Conservation (phyloP, 1,140 invertebrate genomes). For the Hyles euphorbiae region DNA sequence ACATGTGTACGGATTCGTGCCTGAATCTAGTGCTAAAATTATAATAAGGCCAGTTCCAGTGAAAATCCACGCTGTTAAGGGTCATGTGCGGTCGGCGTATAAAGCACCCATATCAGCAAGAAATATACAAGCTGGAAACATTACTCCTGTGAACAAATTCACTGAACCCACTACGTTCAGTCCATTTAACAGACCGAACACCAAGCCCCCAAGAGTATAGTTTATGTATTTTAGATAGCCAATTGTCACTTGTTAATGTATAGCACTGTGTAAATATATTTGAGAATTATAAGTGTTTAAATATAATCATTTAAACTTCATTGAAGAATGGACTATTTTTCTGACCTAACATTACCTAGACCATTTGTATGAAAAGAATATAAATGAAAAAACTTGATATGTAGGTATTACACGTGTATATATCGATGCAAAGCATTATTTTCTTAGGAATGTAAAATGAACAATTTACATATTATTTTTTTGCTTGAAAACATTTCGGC, state of each 20-base stretch:
- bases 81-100: conserved; percentile 28
- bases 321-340: background rate
- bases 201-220: conserved; percentile 49
- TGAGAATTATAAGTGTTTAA: conserved; percentile 1
- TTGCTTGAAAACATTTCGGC: too few species aligned
- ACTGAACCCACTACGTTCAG: conserved; percentile 50
- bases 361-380: too few species aligned
- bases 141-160: conserved; percentile 31
- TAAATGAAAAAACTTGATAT: too few species aligned
- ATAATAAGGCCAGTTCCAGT: conserved; percentile 45
- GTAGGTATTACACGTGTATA: too few species aligned
- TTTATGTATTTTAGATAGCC: conserved; percentile 11
- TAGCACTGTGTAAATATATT: conserved; percentile 37
- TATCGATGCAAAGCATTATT: too few species aligned
- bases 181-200: conserved; percentile 40
- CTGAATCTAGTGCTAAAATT: conserved; percentile 40
- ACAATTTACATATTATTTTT: too few species aligned
- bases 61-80: conserved; percentile 28
- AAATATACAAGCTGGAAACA: conserved; percentile 28
- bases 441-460: too few species aligned
- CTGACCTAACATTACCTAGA: too few species aligned
- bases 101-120: conserved; percentile 19
- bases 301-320: background rate
- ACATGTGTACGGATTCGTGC: conserved; percentile 51
- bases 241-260: conserved; percentile 40